Base-by-base conservation (phyloP, 2,888 invertebrate genomes). In the Chirona hameri region DNA sequence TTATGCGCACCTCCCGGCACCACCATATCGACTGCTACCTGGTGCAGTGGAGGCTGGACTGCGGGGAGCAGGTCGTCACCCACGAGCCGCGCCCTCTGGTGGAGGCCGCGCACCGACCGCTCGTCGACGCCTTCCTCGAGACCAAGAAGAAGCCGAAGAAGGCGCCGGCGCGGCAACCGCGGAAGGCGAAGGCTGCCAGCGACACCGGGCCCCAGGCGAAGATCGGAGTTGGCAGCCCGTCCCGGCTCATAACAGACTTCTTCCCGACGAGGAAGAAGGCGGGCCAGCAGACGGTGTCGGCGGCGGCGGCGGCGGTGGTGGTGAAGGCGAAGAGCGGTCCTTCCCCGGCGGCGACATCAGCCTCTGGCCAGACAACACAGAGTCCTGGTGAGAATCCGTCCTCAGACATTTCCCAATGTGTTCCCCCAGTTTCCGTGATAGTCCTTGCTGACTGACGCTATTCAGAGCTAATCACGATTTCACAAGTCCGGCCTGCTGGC, bases 51-150 rank as follows among this genome's bases (percentile, higher is more conserved):
- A 21, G 21, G 21, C 21, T 69, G 76, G 5, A 5, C 27, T 5
- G 76, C 31, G 39, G 9, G 48, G 39, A 5, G 21, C 21, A 76
- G 39, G 18, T 39, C 7, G 3, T 5, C 2, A 76, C 76, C 15
- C 76, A 76, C 39, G 76, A 76, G 76, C 76, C 76, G 31, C 76
- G 76, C 21, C 27, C 76, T 15, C 76, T 76, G 21, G 2, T 76
- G 76, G 39, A 76, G 24, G 39, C 39, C 18, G 76, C 76, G 15
- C 76, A 39, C 76, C 31, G 21, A 15, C 21, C 29, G 21, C 76
- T 76, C 1, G 76, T 76, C 21, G 24, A 76, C 21, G 39, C 21
- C 21, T 76, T 15, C 39, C 24, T 31, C 21, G 18, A 39, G 21
- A 76, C 21, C 76, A 76, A 76, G 39, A n/a, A n/a, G n/a, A 39